Conservation (phyloP, 2,797 vertebrate genomes). For the Notoglanidium macrostoma region DNA sequence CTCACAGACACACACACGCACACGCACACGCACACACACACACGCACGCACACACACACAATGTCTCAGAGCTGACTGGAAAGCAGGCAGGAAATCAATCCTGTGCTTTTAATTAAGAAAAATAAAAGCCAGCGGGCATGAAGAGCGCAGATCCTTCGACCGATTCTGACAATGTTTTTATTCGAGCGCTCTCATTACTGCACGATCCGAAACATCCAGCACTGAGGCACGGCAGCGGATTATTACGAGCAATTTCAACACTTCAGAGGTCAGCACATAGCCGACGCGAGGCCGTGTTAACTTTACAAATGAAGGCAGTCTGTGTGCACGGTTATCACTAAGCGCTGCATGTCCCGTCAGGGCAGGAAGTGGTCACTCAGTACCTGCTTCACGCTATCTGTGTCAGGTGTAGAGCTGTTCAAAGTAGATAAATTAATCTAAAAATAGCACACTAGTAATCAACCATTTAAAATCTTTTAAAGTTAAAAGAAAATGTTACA, state of each 20-base stretch:
- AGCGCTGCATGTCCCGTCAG: neutral
- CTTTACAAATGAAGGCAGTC: neutral
- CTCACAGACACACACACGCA: conserved; percentile 21
- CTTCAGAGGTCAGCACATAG: neutral
- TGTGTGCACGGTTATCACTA: neutral
- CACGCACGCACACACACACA: conserved; percentile 9
- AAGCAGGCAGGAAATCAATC: conserved; percentile 44
- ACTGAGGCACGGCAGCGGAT: neutral
- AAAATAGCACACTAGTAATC: neutral
- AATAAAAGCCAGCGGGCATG: conserved; percentile 27
- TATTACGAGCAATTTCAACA: conserved; percentile 20
- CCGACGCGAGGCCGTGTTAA: neutral
- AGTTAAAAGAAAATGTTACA: too few species aligned
- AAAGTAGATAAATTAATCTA: neutral
- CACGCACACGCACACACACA: conserved; percentile 25
- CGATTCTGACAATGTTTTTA: conserved; percentile 16
- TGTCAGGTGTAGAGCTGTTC: neutral
- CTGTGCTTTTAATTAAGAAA: conserved; percentile 37
- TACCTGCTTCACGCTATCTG: neutral
- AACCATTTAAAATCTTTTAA: neutral
- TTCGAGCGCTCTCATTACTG: conserved; percentile 10
- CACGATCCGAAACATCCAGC: neutral
- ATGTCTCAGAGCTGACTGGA: conserved; percentile 2
- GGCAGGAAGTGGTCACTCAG: neutral
- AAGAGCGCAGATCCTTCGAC: conserved; percentile 15